Evolutionary conservation across 2,113 vertebrate genomes (phyloP).

Genomic region (Probosciger aterrimus): DNA sequence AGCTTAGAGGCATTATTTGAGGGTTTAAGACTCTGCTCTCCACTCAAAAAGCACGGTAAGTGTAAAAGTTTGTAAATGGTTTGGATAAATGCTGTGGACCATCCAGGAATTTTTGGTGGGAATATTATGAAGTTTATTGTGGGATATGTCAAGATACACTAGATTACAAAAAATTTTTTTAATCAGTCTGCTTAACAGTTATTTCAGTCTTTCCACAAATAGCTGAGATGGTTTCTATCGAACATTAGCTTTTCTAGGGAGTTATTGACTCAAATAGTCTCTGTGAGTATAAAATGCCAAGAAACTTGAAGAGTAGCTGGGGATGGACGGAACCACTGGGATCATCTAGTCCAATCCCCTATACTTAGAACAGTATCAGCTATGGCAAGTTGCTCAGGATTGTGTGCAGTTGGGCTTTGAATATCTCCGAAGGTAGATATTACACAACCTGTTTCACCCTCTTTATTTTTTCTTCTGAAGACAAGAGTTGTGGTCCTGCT

Average conservation of each 20-base stretch:
- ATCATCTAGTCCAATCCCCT: neutral
- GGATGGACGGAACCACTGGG: neutral
- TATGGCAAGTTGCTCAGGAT: neutral
- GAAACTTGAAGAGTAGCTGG: neutral
- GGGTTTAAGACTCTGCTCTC: constrained; percentile 48
- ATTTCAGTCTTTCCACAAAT: constrained; percentile 72
- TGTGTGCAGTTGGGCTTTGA: neutral
- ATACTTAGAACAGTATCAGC: neutral
- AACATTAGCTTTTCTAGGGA: constrained; percentile 78
- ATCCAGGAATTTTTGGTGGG: constrained; percentile 31
- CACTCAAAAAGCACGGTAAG: constrained; percentile 70
- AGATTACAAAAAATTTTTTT: constrained; percentile 63
- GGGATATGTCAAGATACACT: constrained; percentile 74
- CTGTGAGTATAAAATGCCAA: constrained; percentile 76
- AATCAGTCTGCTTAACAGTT: constrained; percentile 63
- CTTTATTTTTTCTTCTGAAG: neutral
- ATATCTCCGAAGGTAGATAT: neutral
- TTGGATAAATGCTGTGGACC: constrained; percentile 62
- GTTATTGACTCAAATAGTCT: constrained; percentile 54
- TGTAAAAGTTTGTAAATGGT: constrained; percentile 23
- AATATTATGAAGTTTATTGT: constrained; percentile 65
- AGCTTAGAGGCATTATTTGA: constrained; percentile 69
- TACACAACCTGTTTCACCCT: neutral
- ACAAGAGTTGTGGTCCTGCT: neutral
- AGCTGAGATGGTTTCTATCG: constrained; percentile 68